Evolutionary conservation across 2,113 vertebrate species (phyloP).

Genomic region (Protobothrops flavoviridis): DNA sequence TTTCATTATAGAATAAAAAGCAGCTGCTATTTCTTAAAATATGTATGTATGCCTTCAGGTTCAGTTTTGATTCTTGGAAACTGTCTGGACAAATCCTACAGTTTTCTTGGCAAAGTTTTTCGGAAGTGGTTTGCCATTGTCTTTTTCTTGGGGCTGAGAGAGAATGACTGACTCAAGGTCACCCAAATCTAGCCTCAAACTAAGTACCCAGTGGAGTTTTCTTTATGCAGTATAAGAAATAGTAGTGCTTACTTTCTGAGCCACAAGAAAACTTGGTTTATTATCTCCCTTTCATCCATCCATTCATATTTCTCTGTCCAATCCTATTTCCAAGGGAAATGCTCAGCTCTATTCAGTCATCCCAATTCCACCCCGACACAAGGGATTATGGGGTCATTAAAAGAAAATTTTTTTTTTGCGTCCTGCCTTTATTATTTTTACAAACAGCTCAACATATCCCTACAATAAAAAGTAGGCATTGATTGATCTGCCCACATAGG

Average conservation of each 20-base stretch:
- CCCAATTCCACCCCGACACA: neutral
- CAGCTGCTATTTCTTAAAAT: constrained; percentile 21
- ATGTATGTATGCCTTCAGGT: neutral
- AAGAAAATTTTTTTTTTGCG: neutral
- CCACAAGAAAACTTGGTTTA: neutral
- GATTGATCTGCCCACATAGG: neutral
- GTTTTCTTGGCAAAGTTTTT: neutral
- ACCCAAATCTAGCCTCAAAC: neutral
- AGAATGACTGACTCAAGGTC: neutral
- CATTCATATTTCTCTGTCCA: neutral
- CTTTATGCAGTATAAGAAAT: neutral
- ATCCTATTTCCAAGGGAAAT: constrained; percentile 6
- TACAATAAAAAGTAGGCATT: neutral
- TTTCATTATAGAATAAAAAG: constrained; percentile 11
- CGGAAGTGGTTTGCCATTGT: neutral
- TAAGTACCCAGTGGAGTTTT: neutral
- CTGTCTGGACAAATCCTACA: neutral
- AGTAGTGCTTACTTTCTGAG: neutral
- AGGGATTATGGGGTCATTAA: neutral
- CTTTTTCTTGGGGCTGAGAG: neutral
- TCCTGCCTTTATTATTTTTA: no score
- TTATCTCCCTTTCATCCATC: neutral
- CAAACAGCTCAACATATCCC: no score
- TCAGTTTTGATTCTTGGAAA: neutral
- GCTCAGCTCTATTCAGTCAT: neutral